Evolutionary conservation across 2,113 vertebrate genomes (phyloP).

Genomic region (Lampris incognitus): DNA sequence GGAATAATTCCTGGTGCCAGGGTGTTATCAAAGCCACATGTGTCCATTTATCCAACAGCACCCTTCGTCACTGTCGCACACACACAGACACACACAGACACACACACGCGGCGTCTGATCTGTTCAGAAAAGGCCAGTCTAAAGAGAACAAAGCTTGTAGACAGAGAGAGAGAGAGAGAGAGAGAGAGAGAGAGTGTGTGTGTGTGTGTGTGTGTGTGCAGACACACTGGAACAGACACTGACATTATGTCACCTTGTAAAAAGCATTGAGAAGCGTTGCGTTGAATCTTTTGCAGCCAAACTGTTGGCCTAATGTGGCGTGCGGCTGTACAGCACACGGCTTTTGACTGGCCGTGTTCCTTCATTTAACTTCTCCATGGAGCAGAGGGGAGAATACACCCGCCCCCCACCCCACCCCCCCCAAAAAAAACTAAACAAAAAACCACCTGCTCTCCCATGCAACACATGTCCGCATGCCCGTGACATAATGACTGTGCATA

Average conservation of each 20-base stretch:
- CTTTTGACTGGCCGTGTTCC: neutral
- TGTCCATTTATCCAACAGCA: slow-evolving; percentile 30
- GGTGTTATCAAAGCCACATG: slow-evolving; percentile 62
- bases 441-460: no score
- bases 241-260: slow-evolving; percentile 19
- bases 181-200: no score
- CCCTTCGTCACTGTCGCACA: slow-evolving; percentile 22
- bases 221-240: slow-evolving; percentile 28
- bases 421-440: neutral
- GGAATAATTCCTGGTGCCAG: slow-evolving; percentile 41
- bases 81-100: neutral
- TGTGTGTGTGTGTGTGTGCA: neutral
- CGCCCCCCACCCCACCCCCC: no score
- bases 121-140: slow-evolving; percentile 26
- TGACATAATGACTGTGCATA: no score
- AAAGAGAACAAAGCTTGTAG: slow-evolving; percentile 16
- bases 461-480: no score
- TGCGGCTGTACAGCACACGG: neutral
- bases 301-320: neutral
- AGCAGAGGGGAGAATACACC: neutral
- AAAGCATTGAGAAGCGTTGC: neutral
- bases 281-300: neutral
- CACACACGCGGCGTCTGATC: slow-evolving; percentile 29
- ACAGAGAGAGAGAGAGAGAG: neutral
- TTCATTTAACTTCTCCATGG: neutral